A percentile compares a stretch with the other conserved stretches of the same genome.
Evolutionary conservation across 2,113 vertebrate species (phyloP).

Genomic region (Conger conger): DNA sequence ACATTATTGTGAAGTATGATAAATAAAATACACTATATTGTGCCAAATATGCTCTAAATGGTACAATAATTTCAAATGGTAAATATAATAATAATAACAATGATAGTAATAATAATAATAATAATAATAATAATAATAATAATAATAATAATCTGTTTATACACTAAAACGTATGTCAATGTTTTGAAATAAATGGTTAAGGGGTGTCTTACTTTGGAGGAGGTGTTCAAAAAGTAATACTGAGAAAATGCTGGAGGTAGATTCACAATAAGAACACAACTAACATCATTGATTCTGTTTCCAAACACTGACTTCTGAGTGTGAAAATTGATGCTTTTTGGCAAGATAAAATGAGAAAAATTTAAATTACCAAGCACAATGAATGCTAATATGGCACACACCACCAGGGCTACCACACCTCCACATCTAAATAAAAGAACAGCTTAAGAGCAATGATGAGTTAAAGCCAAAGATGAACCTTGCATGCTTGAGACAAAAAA

Average conservation of each 20-base stretch:
- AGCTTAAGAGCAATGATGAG: not conserved
- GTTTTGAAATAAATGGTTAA: not conserved
- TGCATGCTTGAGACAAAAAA: not conserved
- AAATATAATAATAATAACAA: not conserved
- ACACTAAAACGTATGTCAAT: not conserved
- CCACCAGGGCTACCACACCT: not conserved
- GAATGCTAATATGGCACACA: not conserved
- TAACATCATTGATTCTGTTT: not conserved
- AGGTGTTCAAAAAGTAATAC: not conserved
- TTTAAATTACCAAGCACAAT: not conserved
- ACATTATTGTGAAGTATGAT: not conserved
- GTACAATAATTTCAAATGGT: not conserved
- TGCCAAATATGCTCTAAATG: too few species aligned
- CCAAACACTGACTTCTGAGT: not conserved
- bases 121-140: not conserved
- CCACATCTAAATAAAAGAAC: not conserved
- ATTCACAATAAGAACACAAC: not conserved
- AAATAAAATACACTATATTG: too few species aligned
- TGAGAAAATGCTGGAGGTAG: slow-evolving; percentile 3
- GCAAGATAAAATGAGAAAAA: not conserved
- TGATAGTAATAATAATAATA: not conserved
- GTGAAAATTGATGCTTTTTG: not conserved
- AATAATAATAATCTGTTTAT: not conserved
- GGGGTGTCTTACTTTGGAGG: not conserved
- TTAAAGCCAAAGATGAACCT: not conserved